Percentiles rank a stretch among this genome's conserved stretches.
phyloP scores from a whole-genome alignment of 2,888 invertebrate genomes.

The Lysandra bellargus region DNA sequence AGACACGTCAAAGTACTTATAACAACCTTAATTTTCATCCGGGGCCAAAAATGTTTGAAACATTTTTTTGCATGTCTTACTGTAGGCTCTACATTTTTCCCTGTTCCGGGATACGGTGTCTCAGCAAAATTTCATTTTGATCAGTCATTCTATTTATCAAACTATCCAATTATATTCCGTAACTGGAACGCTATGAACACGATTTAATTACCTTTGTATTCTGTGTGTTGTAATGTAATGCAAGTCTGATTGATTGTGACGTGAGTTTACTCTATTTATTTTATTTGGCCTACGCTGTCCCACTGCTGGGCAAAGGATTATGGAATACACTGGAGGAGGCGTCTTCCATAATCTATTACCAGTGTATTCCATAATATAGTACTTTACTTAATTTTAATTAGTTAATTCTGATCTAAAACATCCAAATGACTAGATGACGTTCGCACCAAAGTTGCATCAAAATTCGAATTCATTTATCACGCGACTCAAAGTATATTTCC shows the following conservation, averaged over 20 bases:
- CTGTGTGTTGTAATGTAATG: background rate
- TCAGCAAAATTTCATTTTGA: conserved; percentile 71
- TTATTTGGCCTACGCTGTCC: too few relatives aligned
- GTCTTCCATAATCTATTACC: too few relatives aligned
- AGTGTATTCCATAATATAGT: too few relatives aligned
- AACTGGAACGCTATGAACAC: conserved; percentile 38
- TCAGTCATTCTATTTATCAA: conserved; percentile 71
- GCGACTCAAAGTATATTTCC: too few relatives aligned
- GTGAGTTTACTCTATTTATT: background rate
- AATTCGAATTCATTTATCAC: too few relatives aligned
- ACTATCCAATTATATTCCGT: conserved; percentile 49
- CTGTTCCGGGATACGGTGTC: conserved; percentile 52
- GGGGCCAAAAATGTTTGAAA: too few relatives aligned
- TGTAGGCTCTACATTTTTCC: conserved; percentile 36
- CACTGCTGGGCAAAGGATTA: too few relatives aligned
- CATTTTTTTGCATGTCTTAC: too few relatives aligned
- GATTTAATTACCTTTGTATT: background rate
- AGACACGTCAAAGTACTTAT: too few relatives aligned
- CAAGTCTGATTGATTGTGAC: background rate
- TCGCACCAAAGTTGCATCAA: too few relatives aligned
- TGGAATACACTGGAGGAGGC: too few relatives aligned
- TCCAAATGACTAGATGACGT: background rate
- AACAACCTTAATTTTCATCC: too few relatives aligned
- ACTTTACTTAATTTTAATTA: background rate
- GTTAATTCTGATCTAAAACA: background rate